Base-by-base conservation (phyloP, 2,797 vertebrate species). In the Siniperca obscura region DNA sequence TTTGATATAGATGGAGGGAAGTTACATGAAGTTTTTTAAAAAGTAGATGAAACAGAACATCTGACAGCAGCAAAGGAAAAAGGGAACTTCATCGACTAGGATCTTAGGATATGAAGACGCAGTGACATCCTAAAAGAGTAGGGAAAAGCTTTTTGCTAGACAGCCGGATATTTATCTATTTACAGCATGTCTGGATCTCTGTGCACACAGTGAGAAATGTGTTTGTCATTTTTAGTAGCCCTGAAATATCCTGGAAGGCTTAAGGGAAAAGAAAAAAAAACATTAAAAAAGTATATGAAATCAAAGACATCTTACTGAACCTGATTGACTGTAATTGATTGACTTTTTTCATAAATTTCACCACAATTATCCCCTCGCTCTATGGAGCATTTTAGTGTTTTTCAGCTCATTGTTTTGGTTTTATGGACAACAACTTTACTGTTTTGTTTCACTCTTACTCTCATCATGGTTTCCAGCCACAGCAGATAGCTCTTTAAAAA, bases 121-220 rank as follows among this genome's bases (percentile, higher is more conserved):
- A 52, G 40, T 74, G 55, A n/a, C 55, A 53, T 75, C 48, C 66
- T 70, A 27, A 67, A 75, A 74, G 25, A 59, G 60, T 0, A 11
- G 12, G 19, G 14, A 70, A 70, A 34, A 30, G 9, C 42, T 71
- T 84, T 81, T 69, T 56, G 61, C 48, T 17, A 46, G 69, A 48
- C 82, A 67, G 74, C 25, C 3, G 3, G 68, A 88, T 86, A 76
- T 82, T 83, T 78, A 84, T 82, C 65, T 83, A 70, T 79, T 70
- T n/a, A 71, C 76, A 57, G 53, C 70, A 59, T 44, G 70, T 88
- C 82, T 85, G 83, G 82, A 73, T 76, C 50, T 83, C 73, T 70
- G n/a, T 50, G 61, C 74, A 60, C 74, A 21, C 1, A 42, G 50
- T 60, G 11, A 57, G 57, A 82, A 76, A 65, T 74, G 34, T 77